Evolutionary conservation across 1,140 invertebrate species (phyloP), one percentile per base, ranked within the genome.

Genomic region (Lucilia sericata): DNA sequence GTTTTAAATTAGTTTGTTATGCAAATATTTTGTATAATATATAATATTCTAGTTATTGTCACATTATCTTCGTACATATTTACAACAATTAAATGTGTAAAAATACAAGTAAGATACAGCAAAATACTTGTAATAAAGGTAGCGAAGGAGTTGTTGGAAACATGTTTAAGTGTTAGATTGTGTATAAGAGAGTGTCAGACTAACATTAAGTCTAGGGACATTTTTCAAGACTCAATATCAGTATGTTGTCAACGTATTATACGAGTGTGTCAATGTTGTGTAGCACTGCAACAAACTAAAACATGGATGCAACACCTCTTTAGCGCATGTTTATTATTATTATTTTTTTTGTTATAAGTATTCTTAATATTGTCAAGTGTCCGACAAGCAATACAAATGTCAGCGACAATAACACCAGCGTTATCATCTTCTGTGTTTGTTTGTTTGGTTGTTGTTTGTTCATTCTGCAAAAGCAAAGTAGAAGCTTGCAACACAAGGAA

Each of bases 301-400:
- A 78, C 75, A 21, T 47, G 75, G 19, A 78, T 78, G 75, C 75
- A 78, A 78, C 75, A 78, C 75, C 75, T 78, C 75, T 78, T 78
- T 78, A 36, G 75, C 75, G 75, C 75, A 14, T 78, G 75, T 78
- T 78, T 34, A 30, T 17, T 60, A 60, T 60, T 60, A 30, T 60
- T 17, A n/a, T 60, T 60, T 14, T 70, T 25, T 70, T 25, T 70
- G 2, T 70, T 2, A 70, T 78, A 47, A 49, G 76, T 80, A 49
- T 51, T 80, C 76, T 80, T 78, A 78, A 78, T 47, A 80, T 80
- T 80, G 76, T 80, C 76, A 80, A 80, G 76, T 80, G 76, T 80
- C 76, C 76, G 76, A 80, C 76, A 80, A 80, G 76, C 47, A 80
- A 80, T 80, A 80, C 76, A 80, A 80, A 80, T 80, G 76, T 80